Percentiles rank a stretch among this genome's conserved stretches.
These are phyloP conservation scores for Epinotia demarniana DNA, from an alignment of 2,888 invertebrate genomes.

Conservation along the genomic window DNA sequence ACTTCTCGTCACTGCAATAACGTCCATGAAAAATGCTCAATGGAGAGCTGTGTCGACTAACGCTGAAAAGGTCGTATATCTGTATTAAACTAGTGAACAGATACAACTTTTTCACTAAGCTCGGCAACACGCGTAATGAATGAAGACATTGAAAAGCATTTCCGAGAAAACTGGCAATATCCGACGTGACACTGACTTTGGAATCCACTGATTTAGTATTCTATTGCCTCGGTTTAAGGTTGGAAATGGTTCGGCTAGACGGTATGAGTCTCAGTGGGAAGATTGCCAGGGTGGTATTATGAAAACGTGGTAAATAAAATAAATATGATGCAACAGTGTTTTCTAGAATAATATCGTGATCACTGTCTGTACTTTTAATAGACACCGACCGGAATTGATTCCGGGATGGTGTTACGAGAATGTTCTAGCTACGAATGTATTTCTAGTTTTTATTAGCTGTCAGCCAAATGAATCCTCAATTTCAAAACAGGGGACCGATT, in stretches of 20 bases:
- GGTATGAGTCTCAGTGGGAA: slow-evolving; percentile 19
- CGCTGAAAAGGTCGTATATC: background rate
- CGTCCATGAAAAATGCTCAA: slow-evolving; percentile 29
- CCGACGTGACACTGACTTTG: slow-evolving; percentile 12
- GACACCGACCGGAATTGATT: slow-evolving; percentile 28
- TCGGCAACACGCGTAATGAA: slow-evolving; percentile 32
- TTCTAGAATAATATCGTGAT: slow-evolving; percentile 31
- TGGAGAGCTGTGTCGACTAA: background rate
- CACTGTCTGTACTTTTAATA: background rate
- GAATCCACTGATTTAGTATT: background rate
- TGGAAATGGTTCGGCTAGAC: background rate
- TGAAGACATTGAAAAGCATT: slow-evolving; percentile 42
- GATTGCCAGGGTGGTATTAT: slow-evolving; percentile 34
- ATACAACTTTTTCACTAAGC: background rate
- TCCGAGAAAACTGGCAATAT: slow-evolving; percentile 39
- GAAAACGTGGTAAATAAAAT: slow-evolving; percentile 31
- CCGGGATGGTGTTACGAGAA: background rate
- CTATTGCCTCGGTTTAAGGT: background rate
- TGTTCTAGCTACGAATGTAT: no score
- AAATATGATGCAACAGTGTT: slow-evolving; percentile 36
- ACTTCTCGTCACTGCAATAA: slow-evolving; percentile 15
- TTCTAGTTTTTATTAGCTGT: no score
- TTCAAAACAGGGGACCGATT: no score
- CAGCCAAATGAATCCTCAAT: no score
- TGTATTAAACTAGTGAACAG: background rate